A percentile compares a stretch with the other conserved stretches of the same genome.
These are phyloP conservation scores for Zaprionus lachaisei DNA, from an alignment of 1,140 invertebrate genomes.

Conservation along the genomic window DNA sequence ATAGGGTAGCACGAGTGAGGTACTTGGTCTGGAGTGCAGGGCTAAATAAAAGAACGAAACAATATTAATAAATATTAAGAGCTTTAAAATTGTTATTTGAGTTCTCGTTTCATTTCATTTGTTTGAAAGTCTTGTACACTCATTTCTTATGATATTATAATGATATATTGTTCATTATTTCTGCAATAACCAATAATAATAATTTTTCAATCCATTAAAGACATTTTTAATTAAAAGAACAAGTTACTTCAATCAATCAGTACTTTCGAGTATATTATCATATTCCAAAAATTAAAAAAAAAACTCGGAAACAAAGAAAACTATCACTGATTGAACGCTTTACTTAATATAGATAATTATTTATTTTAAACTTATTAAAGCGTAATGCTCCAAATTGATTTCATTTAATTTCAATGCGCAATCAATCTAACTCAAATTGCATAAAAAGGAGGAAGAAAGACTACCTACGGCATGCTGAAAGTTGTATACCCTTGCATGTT, in stretches of 20 bases:
- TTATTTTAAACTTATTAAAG: not conserved
- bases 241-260: not conserved
- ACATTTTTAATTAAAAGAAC: not conserved
- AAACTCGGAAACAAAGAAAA: not conserved
- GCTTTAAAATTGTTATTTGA: too few species aligned
- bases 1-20: not conserved
- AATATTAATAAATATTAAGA: not conserved
- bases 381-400: not conserved
- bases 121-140: too few species aligned
- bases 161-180: too few species aligned
- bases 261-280: too few species aligned
- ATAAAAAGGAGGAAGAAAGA: too few species aligned
- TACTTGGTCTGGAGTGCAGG: not conserved
- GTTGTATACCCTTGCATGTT: too few species aligned
- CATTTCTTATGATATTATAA: too few species aligned
- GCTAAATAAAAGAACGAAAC: not conserved
- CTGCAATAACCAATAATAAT: too few species aligned
- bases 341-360: not conserved
- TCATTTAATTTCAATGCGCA: not conserved
- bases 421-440: not conserved
- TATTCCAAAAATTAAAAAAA: not conserved
- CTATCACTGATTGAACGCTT: not conserved
- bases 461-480: too few species aligned
- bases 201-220: too few species aligned
- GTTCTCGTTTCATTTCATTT: too few species aligned